phyloP scores from a whole-genome alignment of 2,113 vertebrate species.

The Addax nasomaculatus region DNA sequence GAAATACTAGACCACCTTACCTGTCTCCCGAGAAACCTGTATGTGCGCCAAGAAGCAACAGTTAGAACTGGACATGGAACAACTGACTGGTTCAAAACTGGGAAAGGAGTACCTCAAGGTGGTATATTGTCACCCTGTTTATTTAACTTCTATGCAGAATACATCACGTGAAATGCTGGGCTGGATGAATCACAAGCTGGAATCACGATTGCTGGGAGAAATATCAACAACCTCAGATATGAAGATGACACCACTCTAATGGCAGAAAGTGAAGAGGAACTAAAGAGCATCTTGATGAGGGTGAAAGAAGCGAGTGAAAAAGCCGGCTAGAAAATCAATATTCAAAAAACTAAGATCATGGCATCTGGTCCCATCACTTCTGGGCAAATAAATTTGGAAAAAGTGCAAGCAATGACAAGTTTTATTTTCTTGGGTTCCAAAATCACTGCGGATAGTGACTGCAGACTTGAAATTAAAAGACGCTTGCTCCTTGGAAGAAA shows the following conservation, averaged over 20 bases:
- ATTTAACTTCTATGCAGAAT: background rate
- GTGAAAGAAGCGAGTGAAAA: background rate
- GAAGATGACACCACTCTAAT: background rate
- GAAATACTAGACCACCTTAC: background rate
- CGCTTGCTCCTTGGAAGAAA: background rate
- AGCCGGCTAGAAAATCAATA: background rate
- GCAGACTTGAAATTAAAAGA: background rate
- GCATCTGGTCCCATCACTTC: background rate
- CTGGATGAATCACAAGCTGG: background rate
- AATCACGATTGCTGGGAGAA: background rate
- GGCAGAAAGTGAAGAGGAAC: background rate
- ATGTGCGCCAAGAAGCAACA: background rate
- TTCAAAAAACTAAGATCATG: background rate
- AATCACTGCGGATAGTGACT: background rate
- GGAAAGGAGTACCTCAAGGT: background rate
- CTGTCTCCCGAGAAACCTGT: background rate
- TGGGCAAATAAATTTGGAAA: background rate
- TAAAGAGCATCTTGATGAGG: background rate
- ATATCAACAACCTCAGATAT: background rate
- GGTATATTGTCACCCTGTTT: background rate
- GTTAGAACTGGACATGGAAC: background rate
- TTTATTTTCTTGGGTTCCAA: background rate
- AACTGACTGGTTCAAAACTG: background rate
- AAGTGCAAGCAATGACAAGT: background rate
- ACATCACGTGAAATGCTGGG: background rate